Percentiles rank a stretch among this genome's conserved stretches.
These are phyloP conservation scores for Trichoplusia ni DNA, from an alignment of 1,140 invertebrate species.

Conservation along the genomic window DNA sequence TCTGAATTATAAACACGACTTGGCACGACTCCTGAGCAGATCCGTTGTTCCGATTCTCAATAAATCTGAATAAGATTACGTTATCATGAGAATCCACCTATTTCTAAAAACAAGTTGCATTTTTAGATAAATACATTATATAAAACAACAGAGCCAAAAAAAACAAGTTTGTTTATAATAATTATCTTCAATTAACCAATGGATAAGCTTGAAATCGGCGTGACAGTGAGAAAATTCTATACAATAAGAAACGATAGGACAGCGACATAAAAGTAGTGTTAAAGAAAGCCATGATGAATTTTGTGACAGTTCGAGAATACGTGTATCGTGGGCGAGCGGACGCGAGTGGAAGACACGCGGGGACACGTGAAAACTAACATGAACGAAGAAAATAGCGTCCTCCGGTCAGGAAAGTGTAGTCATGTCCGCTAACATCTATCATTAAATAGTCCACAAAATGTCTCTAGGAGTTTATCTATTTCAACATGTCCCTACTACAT, in stretches of 20 bases:
- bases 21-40: conserved; percentile 15
- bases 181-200: neutral
- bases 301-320: neutral
- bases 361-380: too few species aligned
- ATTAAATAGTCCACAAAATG: too few species aligned
- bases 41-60: conserved; percentile 5
- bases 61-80: neutral
- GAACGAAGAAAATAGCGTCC: too few species aligned
- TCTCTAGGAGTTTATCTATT: too few species aligned
- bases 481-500: too few species aligned
- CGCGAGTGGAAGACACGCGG: too few species aligned
- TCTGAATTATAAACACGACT: neutral
- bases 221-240: neutral
- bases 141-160: too few species aligned
- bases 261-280: neutral
- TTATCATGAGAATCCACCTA: neutral
- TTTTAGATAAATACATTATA: too few species aligned
- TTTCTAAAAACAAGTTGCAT: too few species aligned
- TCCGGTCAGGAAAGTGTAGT: too few species aligned
- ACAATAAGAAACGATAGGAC: neutral
- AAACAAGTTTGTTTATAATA: neutral
- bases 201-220: neutral
- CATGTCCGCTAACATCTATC: too few species aligned
- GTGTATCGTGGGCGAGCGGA: too few species aligned
- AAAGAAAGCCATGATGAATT: neutral